Percentiles rank a stretch among this genome's conserved stretches.
phyloP scores from a whole-genome alignment of 53 echinoderm and acorn worm genomes.

The Echinometra lucunter region DNA sequence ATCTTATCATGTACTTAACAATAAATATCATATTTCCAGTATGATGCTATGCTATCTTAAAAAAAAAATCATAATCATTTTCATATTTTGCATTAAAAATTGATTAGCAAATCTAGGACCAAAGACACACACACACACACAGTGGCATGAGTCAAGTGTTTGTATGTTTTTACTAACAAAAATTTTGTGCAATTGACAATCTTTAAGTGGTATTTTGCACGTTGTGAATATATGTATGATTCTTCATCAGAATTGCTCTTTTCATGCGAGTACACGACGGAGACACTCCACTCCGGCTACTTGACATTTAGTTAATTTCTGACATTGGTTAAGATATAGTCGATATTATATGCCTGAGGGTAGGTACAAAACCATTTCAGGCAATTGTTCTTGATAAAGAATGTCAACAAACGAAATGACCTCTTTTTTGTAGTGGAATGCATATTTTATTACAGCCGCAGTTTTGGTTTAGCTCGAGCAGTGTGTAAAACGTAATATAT shows the following conservation, averaged over 20 bases:
- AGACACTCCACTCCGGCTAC: neutral
- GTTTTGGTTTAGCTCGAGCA: neutral
- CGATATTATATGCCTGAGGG: neutral
- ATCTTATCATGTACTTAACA: too few species aligned
- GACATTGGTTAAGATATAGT: neutral
- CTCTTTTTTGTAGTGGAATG: neutral
- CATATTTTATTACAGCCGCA: neutral
- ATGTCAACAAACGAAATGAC: neutral
- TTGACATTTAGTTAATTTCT: neutral
- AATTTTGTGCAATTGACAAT: neutral
- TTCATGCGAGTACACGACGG: too few species aligned
- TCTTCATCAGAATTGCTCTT: too few species aligned
- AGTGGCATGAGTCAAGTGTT: too few species aligned
- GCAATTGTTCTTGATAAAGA: neutral
- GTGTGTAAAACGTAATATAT: too few species aligned
- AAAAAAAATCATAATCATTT: too few species aligned
- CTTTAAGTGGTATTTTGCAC: neutral
- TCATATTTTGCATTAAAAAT: too few species aligned
- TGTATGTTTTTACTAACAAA: too few species aligned
- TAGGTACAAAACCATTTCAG: neutral
- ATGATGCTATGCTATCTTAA: too few species aligned
- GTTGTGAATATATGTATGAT: neutral
- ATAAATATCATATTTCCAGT: too few species aligned
- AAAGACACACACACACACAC: too few species aligned
- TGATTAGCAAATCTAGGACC: too few species aligned